Conservation (phyloP, 2,797 vertebrate species). For the Argyrosomus regius region DNA sequence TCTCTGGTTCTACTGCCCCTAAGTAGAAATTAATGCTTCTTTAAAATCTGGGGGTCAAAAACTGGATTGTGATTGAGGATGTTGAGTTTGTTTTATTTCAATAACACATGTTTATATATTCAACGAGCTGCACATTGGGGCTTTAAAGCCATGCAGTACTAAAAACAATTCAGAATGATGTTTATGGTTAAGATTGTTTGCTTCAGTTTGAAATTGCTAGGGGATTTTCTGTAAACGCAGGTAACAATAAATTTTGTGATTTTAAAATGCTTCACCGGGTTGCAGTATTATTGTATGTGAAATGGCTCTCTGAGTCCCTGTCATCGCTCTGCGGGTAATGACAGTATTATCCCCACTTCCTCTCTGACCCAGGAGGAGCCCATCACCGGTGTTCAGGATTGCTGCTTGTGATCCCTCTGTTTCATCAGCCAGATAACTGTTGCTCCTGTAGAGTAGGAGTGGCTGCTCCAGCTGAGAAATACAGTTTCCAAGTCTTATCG, state of each 20-base stretch:
- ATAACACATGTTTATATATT: not conserved
- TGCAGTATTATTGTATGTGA: slow-evolving; percentile 8
- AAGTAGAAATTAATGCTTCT: not conserved
- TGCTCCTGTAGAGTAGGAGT: slow-evolving; percentile 24
- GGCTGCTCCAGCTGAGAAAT: slow-evolving; percentile 21
- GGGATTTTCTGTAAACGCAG: not conserved
- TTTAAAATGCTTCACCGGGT: slow-evolving; percentile 1
- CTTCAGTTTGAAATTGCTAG: not conserved
- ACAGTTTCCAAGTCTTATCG: not conserved
- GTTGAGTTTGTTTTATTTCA: too few species aligned
- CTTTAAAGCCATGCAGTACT: not conserved
- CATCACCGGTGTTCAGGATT: slow-evolving; percentile 19
- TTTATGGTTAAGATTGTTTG: not conserved
- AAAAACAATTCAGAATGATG: too few species aligned
- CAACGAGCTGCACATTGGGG: too few species aligned
- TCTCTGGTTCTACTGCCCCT: too few species aligned
- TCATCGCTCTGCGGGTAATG: slow-evolving; percentile 44
- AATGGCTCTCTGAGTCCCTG: slow-evolving; percentile 2
- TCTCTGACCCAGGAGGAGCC: slow-evolving; percentile 38
- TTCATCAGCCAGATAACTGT: slow-evolving; percentile 47
- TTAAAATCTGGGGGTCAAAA: not conserved
- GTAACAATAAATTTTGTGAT: slow-evolving; percentile 15
- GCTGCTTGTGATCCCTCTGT: slow-evolving; percentile 25
- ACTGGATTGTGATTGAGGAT: not conserved
- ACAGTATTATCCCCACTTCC: slow-evolving; percentile 45